These are phyloP conservation scores for Aphidoletes aphidimyza DNA, from an alignment of 2,888 invertebrate genomes.

Conservation along the genomic window DNA sequence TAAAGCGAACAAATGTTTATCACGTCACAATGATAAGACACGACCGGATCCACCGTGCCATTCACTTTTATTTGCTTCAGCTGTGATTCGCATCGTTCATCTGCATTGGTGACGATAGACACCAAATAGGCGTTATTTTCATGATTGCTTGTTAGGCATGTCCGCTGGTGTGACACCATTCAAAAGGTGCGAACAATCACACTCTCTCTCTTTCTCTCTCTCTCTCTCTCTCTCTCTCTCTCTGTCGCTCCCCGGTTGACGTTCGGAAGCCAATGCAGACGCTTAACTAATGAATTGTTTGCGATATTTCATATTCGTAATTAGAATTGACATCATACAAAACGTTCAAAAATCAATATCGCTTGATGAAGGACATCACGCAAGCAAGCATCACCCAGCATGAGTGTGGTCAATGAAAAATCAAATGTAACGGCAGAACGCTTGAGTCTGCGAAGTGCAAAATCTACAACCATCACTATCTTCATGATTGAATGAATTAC, in stretches of 20 bases:
- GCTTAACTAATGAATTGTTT: background rate
- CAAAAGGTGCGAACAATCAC: too few relatives aligned
- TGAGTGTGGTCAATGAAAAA: background rate
- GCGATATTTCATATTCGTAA: constrained; percentile 14
- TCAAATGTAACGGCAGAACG: background rate
- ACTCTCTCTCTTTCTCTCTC: too few relatives aligned
- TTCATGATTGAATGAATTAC: background rate
- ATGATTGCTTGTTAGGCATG: too few relatives aligned
- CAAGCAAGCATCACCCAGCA: background rate
- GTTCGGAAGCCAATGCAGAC: background rate
- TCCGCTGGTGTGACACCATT: too few relatives aligned
- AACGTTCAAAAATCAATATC: constrained; percentile 5
- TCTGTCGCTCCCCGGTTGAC: too few relatives aligned
- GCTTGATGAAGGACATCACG: background rate
- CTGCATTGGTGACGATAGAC: background rate
- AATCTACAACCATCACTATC: background rate
- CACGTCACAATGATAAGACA: constrained; percentile 17
- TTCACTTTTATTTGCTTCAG: background rate
- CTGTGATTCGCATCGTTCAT: background rate
- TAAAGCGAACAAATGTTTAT: constrained; percentile 25
- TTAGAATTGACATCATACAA: constrained; percentile 14
- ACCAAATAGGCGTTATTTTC: too few relatives aligned
- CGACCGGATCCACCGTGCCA: constrained; percentile 8
- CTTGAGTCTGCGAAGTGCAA: background rate
- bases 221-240: too few relatives aligned